Percentiles rank a stretch among this genome's conserved stretches.
These are phyloP conservation scores for Cryptus viduatorius DNA, from an alignment of 2,888 invertebrate species.

Conservation along the genomic window DNA sequence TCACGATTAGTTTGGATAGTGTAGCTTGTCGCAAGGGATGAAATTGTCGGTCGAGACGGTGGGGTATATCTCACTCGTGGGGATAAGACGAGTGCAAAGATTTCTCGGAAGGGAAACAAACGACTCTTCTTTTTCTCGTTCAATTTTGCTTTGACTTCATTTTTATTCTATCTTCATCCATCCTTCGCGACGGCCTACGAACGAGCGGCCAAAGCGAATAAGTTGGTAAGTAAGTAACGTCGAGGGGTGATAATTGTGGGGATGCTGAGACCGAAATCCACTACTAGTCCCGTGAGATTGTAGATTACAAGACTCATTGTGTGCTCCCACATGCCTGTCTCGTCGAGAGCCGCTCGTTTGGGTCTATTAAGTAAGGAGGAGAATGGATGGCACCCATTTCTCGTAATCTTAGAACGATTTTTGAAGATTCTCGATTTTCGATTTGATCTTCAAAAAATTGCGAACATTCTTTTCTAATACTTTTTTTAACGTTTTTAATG, in stretches of 20 bases:
- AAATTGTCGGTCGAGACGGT: background rate
- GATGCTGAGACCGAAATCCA: slow-evolving; percentile 72
- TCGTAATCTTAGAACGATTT: slow-evolving; percentile 11
- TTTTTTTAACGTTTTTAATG: too few species aligned
- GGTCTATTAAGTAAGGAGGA: background rate
- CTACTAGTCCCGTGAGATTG: slow-evolving; percentile 71
- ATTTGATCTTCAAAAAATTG: background rate
- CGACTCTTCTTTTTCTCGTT: slow-evolving; percentile 14
- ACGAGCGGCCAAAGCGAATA: slow-evolving; percentile 12
- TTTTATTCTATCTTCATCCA: background rate
- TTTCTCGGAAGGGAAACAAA: slow-evolving; percentile 47
- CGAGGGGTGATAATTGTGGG: slow-evolving; percentile 78
- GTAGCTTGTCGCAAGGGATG: slow-evolving; percentile 17
- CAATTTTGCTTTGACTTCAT: background rate
- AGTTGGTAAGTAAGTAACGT: slow-evolving; percentile 72
- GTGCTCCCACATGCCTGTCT: slow-evolving; percentile 23
- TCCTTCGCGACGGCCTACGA: background rate
- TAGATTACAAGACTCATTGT: slow-evolving; percentile 73
- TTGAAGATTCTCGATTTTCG: too few species aligned
- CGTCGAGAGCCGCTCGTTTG: background rate
- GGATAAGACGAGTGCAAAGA: slow-evolving; percentile 13
- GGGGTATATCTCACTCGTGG: slow-evolving; percentile 16
- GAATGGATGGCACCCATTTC: background rate
- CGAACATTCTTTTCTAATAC: too few species aligned
- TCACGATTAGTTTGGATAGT: slow-evolving; percentile 54